Evolutionary conservation across 2,113 vertebrate species (phyloP).

Genomic region (Lagopus leucura): DNA sequence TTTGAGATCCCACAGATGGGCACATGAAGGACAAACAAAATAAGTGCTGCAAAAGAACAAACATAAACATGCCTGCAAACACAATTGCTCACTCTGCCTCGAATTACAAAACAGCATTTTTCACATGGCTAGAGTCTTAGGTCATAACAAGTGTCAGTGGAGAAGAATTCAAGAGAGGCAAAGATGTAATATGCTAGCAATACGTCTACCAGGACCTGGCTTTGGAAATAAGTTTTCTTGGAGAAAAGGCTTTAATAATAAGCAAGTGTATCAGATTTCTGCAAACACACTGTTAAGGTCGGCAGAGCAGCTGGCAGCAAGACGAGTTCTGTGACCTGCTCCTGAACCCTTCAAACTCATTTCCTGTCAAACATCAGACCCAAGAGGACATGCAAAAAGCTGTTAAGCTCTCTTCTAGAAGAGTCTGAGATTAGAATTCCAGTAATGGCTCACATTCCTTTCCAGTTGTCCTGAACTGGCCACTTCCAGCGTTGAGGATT

Average conservation of each 20-base stretch:
- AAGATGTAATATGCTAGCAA: slow-evolving; percentile 58
- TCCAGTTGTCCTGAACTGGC: slow-evolving; percentile 74
- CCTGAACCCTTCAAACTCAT: slow-evolving; percentile 79
- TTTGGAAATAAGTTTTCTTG: slow-evolving; percentile 66
- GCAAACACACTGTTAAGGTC: slow-evolving; percentile 82
- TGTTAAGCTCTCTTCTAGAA: slow-evolving; percentile 73
- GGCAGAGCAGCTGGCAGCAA: slow-evolving; percentile 81
- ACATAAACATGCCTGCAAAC: slow-evolving; percentile 66
- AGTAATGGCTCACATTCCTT: slow-evolving; percentile 83
- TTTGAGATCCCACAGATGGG: slow-evolving; percentile 45
- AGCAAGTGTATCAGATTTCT: slow-evolving; percentile 79
- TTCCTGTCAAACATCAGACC: slow-evolving; percentile 82
- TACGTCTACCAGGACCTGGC: slow-evolving; percentile 54
- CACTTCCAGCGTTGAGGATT: slow-evolving; percentile 26
- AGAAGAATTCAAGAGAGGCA: slow-evolving; percentile 63
- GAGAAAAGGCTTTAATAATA: slow-evolving; percentile 76
- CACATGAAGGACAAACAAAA: slow-evolving; percentile 51
- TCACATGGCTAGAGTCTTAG: slow-evolving; percentile 67
- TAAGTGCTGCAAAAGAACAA: slow-evolving; percentile 59
- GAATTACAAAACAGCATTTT: slow-evolving; percentile 70
- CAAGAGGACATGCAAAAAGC: slow-evolving; percentile 76
- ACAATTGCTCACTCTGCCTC: slow-evolving; percentile 51
- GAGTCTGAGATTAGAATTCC: slow-evolving; percentile 82
- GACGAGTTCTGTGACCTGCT: slow-evolving; percentile 74
- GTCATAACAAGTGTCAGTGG: slow-evolving; percentile 69